A percentile compares a stretch with the other conserved stretches of the same genome.
Conservation (phyloP, 2,888 invertebrate species). For the Drosophila prostipennis region DNA sequence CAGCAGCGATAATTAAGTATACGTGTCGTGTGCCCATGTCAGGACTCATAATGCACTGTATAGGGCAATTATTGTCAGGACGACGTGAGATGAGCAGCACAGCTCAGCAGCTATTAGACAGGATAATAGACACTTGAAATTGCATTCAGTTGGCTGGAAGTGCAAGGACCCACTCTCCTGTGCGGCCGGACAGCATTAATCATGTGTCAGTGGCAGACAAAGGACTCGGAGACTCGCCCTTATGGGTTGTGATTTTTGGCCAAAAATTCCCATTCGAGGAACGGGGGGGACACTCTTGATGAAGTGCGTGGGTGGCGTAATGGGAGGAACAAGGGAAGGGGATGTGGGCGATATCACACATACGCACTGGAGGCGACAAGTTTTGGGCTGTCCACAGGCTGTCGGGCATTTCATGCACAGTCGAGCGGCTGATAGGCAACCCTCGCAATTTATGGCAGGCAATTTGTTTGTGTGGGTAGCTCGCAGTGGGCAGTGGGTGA, state of each 20-base stretch:
- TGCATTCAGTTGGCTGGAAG: constrained; percentile 49
- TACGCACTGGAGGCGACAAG: constrained; percentile 40
- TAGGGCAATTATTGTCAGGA: constrained; percentile 15
- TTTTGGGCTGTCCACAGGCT: constrained; percentile 76
- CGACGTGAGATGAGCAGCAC: constrained; percentile 20
- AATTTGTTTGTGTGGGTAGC: constrained; percentile 59
- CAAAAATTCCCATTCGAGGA: constrained; percentile 63
- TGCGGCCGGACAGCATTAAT: constrained; percentile 54
- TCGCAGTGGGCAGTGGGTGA: not conserved
- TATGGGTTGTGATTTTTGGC: constrained; percentile 67
- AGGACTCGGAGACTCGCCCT: constrained; percentile 11
- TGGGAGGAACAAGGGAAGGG: not conserved
- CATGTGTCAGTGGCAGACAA: constrained; percentile 51
- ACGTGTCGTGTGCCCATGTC: constrained; percentile 39
- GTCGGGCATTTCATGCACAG: constrained; percentile 69
- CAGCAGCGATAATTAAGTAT: constrained; percentile 47
- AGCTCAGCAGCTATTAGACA: constrained; percentile 33
- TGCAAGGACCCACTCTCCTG: constrained; percentile 15
- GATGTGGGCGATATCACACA: constrained; percentile 12
- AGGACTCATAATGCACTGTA: constrained; percentile 17
- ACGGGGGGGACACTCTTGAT: constrained; percentile 42
- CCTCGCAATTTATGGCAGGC: constrained; percentile 70
- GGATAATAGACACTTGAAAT: constrained; percentile 56
- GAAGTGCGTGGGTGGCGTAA: constrained; percentile 48
- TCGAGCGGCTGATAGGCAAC: constrained; percentile 66